phyloP scores from a whole-genome alignment of 30 jellyfish, hydroid and myxozoan genomes.

The Turritopsis rubra region DNA sequence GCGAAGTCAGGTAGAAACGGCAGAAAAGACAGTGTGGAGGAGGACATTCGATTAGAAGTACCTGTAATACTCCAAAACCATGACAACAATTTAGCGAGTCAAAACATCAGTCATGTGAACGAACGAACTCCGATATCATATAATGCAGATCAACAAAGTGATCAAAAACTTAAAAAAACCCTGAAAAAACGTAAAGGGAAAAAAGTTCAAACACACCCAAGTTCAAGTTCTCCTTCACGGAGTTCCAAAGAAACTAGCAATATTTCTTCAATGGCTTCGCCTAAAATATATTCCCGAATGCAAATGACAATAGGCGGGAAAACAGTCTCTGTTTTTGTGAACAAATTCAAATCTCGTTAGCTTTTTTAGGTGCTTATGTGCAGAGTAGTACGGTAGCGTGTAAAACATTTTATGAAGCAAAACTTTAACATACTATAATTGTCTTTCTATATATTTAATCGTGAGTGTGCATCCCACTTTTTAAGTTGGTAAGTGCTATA shows the following conservation, averaged over 20 bases:
- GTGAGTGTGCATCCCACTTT: too few relatives aligned
- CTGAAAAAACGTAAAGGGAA: neutral
- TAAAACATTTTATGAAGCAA: too few relatives aligned
- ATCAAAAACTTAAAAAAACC: neutral
- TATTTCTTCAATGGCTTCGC: neutral
- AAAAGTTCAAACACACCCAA: neutral
- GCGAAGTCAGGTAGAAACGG: neutral
- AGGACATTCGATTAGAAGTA: neutral
- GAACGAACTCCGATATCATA: neutral
- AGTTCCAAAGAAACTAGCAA: neutral
- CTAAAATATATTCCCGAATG: neutral
- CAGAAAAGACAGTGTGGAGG: neutral
- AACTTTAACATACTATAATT: too few relatives aligned
- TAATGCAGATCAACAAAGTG: neutral
- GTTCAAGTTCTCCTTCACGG: neutral
- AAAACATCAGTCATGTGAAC: neutral
- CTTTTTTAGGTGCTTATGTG: too few relatives aligned
- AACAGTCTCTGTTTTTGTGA: conserved; percentile 2
- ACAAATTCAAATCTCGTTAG: neutral
- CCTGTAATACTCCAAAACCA: neutral
- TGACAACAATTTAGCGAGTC: neutral
- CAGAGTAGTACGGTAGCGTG: too few relatives aligned
- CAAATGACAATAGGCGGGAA: neutral
- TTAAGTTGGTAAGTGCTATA: too few relatives aligned
- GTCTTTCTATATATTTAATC: too few relatives aligned